phyloP scores from a whole-genome alignment of 2,797 vertebrate genomes.

The Momotus momota region DNA sequence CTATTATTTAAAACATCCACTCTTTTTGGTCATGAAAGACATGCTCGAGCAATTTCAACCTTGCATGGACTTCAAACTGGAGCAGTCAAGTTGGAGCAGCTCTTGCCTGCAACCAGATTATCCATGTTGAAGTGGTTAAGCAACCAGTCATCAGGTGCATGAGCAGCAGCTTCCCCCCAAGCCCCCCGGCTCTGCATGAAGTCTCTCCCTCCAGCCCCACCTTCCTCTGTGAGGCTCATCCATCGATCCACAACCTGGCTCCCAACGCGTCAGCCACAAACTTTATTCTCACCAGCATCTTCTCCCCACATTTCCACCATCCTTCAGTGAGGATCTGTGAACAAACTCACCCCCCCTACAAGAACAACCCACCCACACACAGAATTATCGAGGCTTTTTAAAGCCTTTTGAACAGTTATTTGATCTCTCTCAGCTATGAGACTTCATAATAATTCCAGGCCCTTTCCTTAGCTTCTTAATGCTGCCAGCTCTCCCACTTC shows the following conservation, averaged over 20 bases:
- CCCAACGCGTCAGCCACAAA: not conserved
- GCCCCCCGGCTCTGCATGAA: not conserved
- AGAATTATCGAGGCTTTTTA: not conserved
- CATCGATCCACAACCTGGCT: accelerated
- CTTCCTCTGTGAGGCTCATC: not conserved
- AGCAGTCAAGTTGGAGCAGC: not conserved
- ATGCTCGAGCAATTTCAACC: not conserved
- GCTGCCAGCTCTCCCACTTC: conserved; percentile 6
- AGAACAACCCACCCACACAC: not conserved
- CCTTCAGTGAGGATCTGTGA: not conserved
- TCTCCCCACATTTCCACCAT: not conserved
- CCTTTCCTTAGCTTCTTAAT: conserved; percentile 4
- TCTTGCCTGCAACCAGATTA: not conserved
- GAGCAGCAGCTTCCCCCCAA: not conserved
- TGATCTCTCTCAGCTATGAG: conserved; percentile 19
- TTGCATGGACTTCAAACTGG: not conserved
- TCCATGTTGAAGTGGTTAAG: not conserved
- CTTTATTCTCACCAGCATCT: not conserved
- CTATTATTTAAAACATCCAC: not conserved
- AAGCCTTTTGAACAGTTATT: conserved; percentile 25
- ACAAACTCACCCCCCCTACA: not conserved
- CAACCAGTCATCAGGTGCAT: not conserved
- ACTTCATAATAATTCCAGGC: not conserved
- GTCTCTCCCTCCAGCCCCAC: not conserved
- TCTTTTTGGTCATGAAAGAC: not conserved